Evolutionary conservation across 2,113 vertebrate species (phyloP), one percentile per base, ranked within the genome.

Genomic region (Eulacestoma nigropectus): DNA sequence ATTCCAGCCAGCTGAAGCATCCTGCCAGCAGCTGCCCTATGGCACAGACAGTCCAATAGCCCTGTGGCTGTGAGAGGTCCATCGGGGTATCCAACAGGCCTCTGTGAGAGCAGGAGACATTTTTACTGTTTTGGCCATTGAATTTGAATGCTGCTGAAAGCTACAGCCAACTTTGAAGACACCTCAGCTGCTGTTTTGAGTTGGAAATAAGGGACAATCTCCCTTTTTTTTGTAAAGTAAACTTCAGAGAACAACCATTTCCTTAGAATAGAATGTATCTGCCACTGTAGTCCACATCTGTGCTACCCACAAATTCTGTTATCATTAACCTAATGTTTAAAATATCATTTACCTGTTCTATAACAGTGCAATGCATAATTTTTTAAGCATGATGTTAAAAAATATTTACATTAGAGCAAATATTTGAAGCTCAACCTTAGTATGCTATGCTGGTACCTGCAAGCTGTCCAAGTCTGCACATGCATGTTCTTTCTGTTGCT

Each of bases 21-120:
- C 37, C 57, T 75, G 59, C 30, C 69, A 35, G 39, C 23, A 6
- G n/a, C 37, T 85, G 5, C 22, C 11, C 59, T 13, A 3, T 25
- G 17, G 12, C 32, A 80, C 6, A 6, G 22, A 22, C 1, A 1
- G 47, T 29, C 32, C 37, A 20, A 6, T 52, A 27, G 21, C 33
- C n/a, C 32, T 65, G 41, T 3, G 1, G 30, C 17, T 16, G 14
- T 44, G 33, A 77, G 62, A 47, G 29, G 21, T 49, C 30, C 22
- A 5, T 30, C 7, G 4, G 7, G 16, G 2, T 2, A 3, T 59
- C 42, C 69, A 65, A 9, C 1, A 9, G 21, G 32, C 11, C 4
- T 57, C 57, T 50, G 13, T 29, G 30, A 49, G 23, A 84, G 26
- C 25, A 87, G 47, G 13, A 94, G 8, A 69, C 1, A 9, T 69